Base-by-base conservation (phyloP, 2,888 invertebrate species). In the Zaprionus bogoriensis region DNA sequence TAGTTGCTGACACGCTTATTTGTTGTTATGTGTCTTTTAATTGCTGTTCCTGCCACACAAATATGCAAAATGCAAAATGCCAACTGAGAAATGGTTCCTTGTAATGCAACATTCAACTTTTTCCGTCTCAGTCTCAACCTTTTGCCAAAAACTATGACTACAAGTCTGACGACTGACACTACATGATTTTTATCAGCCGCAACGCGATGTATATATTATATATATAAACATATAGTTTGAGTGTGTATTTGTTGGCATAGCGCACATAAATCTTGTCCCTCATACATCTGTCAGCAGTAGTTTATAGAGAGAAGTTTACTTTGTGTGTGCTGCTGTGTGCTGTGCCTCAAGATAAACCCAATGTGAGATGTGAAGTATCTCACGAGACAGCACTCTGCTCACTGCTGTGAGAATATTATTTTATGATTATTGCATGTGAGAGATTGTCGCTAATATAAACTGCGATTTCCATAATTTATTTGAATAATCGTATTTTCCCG, bases 11-110 rank as follows among this genome's bases (percentile, higher is more conserved):
- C 87, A 86, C 86, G 87, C 66, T 80, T 79, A 77, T 81, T 83
- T 78, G 74, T 73, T 77, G 84, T 85, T 87, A 87, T 87, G 85
- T 79, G 84, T 77, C 72, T 79, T 84, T 87, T 89, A 87, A 88
- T 89, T 89, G 81, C 85, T 84, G 75, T 79, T 79, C 74, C 57
- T 71, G 74, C 74, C 74, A 65, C 54, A 66, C 48, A 48, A 78
- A 70, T 77, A 76, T 80, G 78, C 78, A 70, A 67, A 73, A 73
- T 41, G 10, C 41, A n/a, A 42, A 14, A 39, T 50, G 41, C 28
- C 25, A 30, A 58, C 28, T 74, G 82, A 84, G 55, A 84, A 83
- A 84, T 82, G 74, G 70, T 63, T 74, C 32, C 72, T 83, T 77
- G 76, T 63, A 83, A 84, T 84, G 82, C 79, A 75, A 79, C 58